Percentiles rank a stretch among this genome's conserved stretches.
phyloP scores from a whole-genome alignment of 2,797 vertebrate species.

The Labroides dimidiatus region DNA sequence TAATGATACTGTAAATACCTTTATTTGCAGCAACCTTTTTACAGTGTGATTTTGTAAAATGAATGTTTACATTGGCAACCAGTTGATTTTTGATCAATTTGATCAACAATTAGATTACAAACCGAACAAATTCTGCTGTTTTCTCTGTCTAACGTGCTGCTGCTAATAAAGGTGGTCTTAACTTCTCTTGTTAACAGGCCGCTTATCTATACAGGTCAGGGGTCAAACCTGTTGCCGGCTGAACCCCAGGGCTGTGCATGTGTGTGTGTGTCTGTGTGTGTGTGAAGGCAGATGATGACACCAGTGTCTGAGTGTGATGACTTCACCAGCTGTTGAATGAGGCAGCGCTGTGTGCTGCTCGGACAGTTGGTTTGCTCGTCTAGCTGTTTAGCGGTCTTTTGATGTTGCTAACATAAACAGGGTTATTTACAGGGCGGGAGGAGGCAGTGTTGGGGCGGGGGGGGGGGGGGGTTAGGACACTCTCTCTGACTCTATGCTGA shows the following conservation, averaged over 20 bases:
- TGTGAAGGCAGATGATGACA: constrained; percentile 64
- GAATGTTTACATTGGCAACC: no score
- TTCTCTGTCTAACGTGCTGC: neutral
- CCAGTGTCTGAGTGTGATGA: constrained; percentile 52
- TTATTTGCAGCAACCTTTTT: neutral
- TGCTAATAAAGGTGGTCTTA: constrained; percentile 22
- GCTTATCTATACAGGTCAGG: constrained; percentile 58
- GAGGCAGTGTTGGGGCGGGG: constrained; percentile 10
- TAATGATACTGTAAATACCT: neutral
- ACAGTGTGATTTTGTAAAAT: no score
- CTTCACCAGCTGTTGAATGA: constrained; percentile 77
- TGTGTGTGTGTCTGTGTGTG: constrained; percentile 47
- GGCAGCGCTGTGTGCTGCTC: constrained; percentile 42
- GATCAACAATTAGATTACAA: no score
- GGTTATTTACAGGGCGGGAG: constrained; percentile 72
- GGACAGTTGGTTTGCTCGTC: constrained; percentile 82
- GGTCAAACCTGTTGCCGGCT: constrained; percentile 57
- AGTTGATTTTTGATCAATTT: no score
- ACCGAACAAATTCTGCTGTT: no score
- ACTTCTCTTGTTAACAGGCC: constrained; percentile 24
- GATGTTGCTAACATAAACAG: constrained; percentile 78
- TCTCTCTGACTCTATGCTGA: constrained; percentile 38
- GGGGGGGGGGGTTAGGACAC: constrained; percentile 1
- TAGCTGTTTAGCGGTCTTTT: constrained; percentile 68
- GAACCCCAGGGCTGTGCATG: constrained; percentile 34